These are phyloP conservation scores for Plecturocebus donacophilus DNA, from an alignment of 2,113 vertebrate genomes.

Conservation along the genomic window DNA sequence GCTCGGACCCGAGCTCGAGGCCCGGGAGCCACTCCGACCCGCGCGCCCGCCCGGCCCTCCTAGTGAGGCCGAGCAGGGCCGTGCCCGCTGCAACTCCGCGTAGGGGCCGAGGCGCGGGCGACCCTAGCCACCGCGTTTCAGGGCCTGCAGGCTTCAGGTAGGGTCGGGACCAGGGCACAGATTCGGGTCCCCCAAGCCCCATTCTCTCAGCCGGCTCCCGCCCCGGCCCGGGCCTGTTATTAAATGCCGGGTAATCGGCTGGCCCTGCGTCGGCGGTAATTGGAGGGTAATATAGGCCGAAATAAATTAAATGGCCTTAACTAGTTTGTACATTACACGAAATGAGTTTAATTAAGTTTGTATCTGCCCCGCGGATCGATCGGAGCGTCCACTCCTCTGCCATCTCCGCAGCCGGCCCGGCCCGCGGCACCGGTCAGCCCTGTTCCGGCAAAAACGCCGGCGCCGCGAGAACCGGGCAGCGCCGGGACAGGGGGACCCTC, in stretches of 20 bases:
- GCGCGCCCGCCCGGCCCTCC: not conserved
- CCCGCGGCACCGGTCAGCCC: conserved; percentile 37
- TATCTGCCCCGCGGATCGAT: conserved; percentile 84
- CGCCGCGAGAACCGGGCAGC: no score
- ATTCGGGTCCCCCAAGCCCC: not conserved
- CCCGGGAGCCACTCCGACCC: not conserved
- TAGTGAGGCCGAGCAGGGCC: no score
- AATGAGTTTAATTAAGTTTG: conserved; percentile 87
- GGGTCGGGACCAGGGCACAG: not conserved
- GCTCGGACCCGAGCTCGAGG: accelerated
- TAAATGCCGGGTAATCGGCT: conserved; percentile 76
- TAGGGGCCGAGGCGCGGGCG: not conserved
- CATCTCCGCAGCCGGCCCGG: conserved; percentile 26
- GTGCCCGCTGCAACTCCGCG: no score
- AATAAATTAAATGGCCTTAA: conserved; percentile 87
- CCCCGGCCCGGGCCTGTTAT: not conserved
- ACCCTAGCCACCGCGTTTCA: not conserved
- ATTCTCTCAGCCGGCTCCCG: accelerated
- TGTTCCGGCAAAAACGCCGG: no score
- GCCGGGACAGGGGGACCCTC: no score
- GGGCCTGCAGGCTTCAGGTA: not conserved
- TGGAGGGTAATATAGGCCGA: conserved; percentile 80
- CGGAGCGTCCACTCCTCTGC: conserved; percentile 66
- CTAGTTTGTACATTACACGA: conserved; percentile 83
- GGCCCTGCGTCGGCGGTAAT: conserved; percentile 72